A percentile compares a stretch with the other conserved stretches of the same genome.
These are phyloP conservation scores for Apoda limacodes DNA, from an alignment of 2,888 invertebrate species.

Conservation along the genomic window DNA sequence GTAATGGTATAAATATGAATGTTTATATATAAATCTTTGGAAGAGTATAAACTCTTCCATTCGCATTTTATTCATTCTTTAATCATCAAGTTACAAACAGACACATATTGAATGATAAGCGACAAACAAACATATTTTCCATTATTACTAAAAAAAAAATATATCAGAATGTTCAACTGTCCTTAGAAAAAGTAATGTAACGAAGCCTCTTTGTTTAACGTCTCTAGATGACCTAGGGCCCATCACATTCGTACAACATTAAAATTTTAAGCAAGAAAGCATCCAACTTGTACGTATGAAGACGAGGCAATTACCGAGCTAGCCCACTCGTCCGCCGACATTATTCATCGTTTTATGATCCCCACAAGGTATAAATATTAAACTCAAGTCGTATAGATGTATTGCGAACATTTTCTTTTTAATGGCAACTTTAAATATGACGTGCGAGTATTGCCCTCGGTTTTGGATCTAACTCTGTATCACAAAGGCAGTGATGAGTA, in stretches of 20 bases:
- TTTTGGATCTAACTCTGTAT: constrained; percentile 42
- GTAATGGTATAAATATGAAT: too few relatives aligned
- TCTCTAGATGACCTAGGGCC: too few relatives aligned
- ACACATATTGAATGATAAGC: too few relatives aligned
- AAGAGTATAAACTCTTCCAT: too few relatives aligned
- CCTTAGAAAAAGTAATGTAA: too few relatives aligned
- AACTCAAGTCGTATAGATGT: constrained; percentile 65
- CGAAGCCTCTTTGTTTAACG: too few relatives aligned
- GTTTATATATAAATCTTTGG: too few relatives aligned
- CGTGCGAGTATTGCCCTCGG: constrained; percentile 49
- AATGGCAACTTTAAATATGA: constrained; percentile 64
- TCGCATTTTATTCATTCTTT: too few relatives aligned
- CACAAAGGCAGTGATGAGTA: constrained; percentile 37
- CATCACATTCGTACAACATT: constrained; percentile 52
- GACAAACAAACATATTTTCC: too few relatives aligned
- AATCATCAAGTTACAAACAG: too few relatives aligned
- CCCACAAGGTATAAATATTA: constrained; percentile 68
- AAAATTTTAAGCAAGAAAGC: constrained; percentile 60
- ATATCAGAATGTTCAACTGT: too few relatives aligned
- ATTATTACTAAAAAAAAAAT: too few relatives aligned
- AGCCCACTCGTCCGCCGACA: constrained; percentile 64
- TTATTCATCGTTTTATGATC: constrained; percentile 70
- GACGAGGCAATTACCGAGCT: constrained; percentile 64
- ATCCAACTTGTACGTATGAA: constrained; percentile 53
- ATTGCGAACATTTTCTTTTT: constrained; percentile 69